A percentile compares a stretch with the other conserved stretches of the same genome.
These are phyloP conservation scores for Eulacestoma nigropectus DNA, from an alignment of 2,113 vertebrate genomes.

Conservation along the genomic window DNA sequence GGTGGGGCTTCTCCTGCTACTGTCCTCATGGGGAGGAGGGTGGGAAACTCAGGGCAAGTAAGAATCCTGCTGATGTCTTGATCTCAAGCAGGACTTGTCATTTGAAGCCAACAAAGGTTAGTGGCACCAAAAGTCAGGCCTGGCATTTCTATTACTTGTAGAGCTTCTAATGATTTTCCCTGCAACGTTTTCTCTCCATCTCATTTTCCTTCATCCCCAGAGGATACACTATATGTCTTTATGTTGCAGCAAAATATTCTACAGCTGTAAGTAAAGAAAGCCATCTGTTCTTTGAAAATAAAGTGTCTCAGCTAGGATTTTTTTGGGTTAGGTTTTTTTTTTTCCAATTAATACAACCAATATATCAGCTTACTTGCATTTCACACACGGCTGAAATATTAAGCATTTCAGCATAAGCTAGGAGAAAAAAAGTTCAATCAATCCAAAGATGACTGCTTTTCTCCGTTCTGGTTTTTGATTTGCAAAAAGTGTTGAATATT, in stretches of 20 bases:
- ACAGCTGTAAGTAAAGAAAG: background rate
- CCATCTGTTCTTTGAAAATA: conserved; percentile 16
- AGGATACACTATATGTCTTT: background rate
- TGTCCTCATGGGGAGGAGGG: background rate
- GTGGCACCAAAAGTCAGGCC: background rate
- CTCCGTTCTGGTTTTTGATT: background rate
- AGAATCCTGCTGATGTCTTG: background rate
- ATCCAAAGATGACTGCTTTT: background rate
- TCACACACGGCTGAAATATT: background rate
- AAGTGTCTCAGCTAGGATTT: background rate
- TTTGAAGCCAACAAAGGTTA: background rate
- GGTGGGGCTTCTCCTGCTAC: background rate
- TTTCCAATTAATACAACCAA: background rate
- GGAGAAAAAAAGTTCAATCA: background rate
- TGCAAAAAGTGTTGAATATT: background rate
- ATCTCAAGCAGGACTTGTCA: background rate
- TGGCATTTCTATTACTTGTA: background rate
- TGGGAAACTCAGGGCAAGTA: background rate
- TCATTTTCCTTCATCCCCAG: background rate
- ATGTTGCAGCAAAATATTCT: background rate
- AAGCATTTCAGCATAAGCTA: background rate
- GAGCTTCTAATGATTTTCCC: background rate
- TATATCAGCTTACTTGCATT: background rate
- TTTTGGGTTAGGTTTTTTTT: accelerated
- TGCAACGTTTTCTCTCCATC: background rate